Conservation (phyloP, 2,888 invertebrate genomes). For the Tenthredo mesomela region DNA sequence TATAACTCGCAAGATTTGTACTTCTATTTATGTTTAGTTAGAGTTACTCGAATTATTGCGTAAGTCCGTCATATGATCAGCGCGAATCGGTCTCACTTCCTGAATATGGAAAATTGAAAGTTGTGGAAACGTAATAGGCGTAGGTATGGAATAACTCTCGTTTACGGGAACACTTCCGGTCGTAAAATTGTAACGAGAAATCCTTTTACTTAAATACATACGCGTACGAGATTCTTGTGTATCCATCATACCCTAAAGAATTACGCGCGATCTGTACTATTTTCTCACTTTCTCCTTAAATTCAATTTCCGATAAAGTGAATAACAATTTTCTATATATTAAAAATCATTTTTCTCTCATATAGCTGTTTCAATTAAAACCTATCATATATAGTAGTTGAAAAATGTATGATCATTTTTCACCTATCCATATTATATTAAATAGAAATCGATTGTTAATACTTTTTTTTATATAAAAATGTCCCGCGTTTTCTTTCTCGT, state of each 20-base stretch:
- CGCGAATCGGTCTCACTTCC: constrained; percentile 20
- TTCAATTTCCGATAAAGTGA: background rate
- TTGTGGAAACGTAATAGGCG: constrained; percentile 43
- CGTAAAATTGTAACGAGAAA: constrained; percentile 19
- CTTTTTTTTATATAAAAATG: background rate
- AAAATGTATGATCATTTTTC: constrained; percentile 25
- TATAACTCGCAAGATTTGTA: background rate
- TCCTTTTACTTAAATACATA: background rate
- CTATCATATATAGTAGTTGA: background rate
- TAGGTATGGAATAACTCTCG: constrained; percentile 44
- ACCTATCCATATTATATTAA: constrained; percentile 24
- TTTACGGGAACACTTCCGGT: constrained; percentile 27
- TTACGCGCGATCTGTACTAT: background rate
- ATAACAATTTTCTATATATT: background rate
- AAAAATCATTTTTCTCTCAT: background rate
- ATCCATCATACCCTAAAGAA: background rate
- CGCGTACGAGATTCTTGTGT: background rate
- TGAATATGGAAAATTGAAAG: constrained; percentile 38
- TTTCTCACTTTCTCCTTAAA: constrained; percentile 19
- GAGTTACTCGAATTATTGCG: background rate
- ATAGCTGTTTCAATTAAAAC: background rate
- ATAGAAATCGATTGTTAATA: background rate
- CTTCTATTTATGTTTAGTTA: background rate
- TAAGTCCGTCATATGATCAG: constrained; percentile 26
- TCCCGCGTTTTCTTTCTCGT: background rate